Evolutionary conservation across 2,797 vertebrate genomes (phyloP).

Genomic region (Lepidocolaptes lacrymiger): DNA sequence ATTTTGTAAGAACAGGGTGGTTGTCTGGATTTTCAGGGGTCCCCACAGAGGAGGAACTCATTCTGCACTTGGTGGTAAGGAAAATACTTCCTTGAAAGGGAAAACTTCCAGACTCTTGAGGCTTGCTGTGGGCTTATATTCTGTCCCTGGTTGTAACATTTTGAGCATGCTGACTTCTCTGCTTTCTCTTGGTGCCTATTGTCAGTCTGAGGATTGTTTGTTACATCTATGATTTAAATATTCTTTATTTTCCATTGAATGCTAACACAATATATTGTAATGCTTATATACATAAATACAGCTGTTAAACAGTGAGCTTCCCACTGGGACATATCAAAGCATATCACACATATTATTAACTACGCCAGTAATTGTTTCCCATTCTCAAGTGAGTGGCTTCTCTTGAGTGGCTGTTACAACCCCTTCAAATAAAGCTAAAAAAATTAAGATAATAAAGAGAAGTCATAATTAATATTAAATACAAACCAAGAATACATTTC

Average conservation of each 20-base stretch:
- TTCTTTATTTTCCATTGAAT: conserved; percentile 39
- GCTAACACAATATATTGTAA: background rate
- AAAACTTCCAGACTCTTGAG: background rate
- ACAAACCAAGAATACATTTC: background rate
- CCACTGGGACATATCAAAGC: background rate
- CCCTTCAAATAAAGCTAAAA: background rate
- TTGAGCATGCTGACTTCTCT: background rate
- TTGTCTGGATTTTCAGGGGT: background rate
- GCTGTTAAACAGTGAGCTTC: conserved; percentile 9
- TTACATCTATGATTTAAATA: background rate
- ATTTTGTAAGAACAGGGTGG: background rate
- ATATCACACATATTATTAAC: background rate
- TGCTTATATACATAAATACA: background rate
- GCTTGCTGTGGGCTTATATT: background rate
- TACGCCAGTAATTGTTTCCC: background rate
- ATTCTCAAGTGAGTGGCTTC: background rate
- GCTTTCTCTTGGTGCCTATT: background rate
- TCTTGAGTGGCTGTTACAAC: background rate
- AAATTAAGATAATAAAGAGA: background rate
- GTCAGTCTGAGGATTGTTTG: background rate
- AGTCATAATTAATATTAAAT: background rate
- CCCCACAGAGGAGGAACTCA: background rate
- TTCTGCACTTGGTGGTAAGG: background rate
- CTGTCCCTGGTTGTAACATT: background rate
- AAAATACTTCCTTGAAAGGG: background rate